phyloP scores from a whole-genome alignment of 2,888 invertebrate species.

The Lithophane semibrunnea region DNA sequence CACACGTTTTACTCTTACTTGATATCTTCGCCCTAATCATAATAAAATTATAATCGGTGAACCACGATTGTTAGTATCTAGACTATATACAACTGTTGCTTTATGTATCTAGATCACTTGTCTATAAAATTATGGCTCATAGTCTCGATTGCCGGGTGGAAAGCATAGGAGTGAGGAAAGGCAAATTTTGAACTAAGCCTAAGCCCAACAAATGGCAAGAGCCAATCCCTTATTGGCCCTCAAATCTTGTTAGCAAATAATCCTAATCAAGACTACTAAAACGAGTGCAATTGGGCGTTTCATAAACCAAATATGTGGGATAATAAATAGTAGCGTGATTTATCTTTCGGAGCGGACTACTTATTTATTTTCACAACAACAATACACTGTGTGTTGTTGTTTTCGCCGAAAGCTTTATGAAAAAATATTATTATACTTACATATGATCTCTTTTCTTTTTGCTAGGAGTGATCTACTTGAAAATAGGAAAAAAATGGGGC shows the following conservation, averaged over 20 bases:
- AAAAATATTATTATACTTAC: neutral
- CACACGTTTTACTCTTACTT: slow-evolving; percentile 14
- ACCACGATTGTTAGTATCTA: neutral
- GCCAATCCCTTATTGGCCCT: neutral
- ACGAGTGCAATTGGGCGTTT: neutral
- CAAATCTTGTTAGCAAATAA: neutral
- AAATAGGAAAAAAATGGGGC: neutral
- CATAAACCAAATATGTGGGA: too few species aligned
- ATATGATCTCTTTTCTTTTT: neutral
- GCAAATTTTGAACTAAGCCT: neutral
- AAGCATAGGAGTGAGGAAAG: neutral
- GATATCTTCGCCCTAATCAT: neutral
- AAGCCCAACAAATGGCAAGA: neutral
- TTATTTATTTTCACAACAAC: neutral
- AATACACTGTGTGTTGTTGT: neutral
- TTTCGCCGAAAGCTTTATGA: neutral
- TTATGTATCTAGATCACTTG: neutral
- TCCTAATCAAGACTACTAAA: neutral
- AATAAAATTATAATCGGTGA: neutral
- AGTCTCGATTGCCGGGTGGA: neutral
- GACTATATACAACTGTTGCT: neutral
- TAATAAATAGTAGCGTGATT: neutral
- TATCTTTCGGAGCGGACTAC: neutral
- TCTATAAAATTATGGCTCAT: neutral
- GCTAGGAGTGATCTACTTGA: neutral